phyloP scores from a whole-genome alignment of 2,113 vertebrate species.

The Oryzias melastigma region DNA sequence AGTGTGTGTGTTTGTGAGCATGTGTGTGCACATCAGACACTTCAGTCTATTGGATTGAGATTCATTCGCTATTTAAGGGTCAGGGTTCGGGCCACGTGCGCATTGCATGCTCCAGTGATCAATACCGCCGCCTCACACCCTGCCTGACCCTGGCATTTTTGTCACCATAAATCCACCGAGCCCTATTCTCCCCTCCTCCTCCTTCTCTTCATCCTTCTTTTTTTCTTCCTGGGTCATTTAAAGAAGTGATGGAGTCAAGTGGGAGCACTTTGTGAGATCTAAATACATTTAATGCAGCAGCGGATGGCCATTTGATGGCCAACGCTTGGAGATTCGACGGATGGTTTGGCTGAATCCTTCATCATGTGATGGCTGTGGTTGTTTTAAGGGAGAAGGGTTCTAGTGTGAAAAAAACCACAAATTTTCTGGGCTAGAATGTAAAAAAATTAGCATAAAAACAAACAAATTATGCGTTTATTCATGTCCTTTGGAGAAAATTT shows the following conservation, averaged over 20 bases:
- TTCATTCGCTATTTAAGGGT: constrained; percentile 99
- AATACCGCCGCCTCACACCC: constrained; percentile 78
- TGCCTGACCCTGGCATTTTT: constrained; percentile 83
- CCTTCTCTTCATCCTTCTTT: constrained; percentile 13
- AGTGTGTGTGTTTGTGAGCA: constrained; percentile 22
- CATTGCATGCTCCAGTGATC: constrained; percentile 85
- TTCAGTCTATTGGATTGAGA: constrained; percentile 98
- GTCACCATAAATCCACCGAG: constrained; percentile 83
- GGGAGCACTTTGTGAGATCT: constrained; percentile 66
- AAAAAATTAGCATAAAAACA: background rate
- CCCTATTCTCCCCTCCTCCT: constrained; percentile 20
- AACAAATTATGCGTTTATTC: too few species aligned
- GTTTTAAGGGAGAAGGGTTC: background rate
- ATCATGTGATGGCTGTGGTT: background rate
- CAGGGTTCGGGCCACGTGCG: constrained; percentile 85
- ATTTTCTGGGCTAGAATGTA: background rate
- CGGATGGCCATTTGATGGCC: constrained; percentile 55
- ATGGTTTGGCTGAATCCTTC: constrained; percentile 13
- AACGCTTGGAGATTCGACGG: constrained; percentile 25
- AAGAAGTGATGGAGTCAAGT: constrained; percentile 67
- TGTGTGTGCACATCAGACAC: constrained; percentile 68
- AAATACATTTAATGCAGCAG: constrained; percentile 64
- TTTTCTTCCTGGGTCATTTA: constrained; percentile 58
- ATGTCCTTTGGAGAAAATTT: too few species aligned
- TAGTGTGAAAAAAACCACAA: constrained; percentile 4